phyloP scores from a whole-genome alignment of 2,113 vertebrate genomes.

The Alexandromys fortis region DNA sequence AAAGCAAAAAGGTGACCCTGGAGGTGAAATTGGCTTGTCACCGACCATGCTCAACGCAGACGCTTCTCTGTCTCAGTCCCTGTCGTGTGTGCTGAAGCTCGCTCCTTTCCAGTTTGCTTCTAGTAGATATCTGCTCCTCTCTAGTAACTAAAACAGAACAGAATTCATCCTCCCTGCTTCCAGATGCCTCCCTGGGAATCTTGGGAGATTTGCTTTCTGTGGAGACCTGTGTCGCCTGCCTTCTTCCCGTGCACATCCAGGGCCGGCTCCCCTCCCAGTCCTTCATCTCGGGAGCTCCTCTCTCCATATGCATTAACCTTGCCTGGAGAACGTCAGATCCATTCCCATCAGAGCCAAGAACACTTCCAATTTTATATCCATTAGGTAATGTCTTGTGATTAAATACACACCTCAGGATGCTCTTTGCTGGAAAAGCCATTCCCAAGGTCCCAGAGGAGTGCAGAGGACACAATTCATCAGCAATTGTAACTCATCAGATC shows the following conservation, averaged over 20 bases:
- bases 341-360: background rate
- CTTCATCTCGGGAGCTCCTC: background rate
- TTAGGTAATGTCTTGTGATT: constrained; percentile 42
- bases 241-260: too few relatives aligned
- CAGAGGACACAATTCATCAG: background rate
- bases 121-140: background rate
- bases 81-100: background rate
- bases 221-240: background rate
- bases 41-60: background rate
- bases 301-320: background rate
- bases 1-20: background rate
- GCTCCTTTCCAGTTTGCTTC: background rate
- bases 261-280: too few relatives aligned
- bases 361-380: background rate
- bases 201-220: background rate
- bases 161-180: background rate
- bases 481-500: background rate
- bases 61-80: background rate
- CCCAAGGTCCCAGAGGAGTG: background rate
- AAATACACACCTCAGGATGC: background rate
- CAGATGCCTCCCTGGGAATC: background rate
- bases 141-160: background rate
- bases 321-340: background rate
- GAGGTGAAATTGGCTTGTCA: background rate
- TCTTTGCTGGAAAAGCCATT: constrained; percentile 33